phyloP scores from a whole-genome alignment of 2,113 vertebrate genomes.

The Morone chrysops region DNA sequence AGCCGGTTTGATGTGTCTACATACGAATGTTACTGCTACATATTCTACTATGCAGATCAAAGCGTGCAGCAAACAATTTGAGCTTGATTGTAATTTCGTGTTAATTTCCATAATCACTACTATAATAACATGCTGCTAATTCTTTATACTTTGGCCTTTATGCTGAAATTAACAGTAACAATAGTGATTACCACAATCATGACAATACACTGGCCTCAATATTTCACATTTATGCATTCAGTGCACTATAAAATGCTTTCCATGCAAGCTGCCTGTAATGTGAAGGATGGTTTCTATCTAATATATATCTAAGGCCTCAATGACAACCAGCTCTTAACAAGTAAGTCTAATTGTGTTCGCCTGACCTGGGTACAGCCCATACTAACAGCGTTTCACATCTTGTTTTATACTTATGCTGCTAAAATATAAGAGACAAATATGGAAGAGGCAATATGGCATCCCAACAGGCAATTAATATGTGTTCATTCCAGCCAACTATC shows the following conservation, averaged over 20 bases:
- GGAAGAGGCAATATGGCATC: background rate
- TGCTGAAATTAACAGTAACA: conserved; percentile 42
- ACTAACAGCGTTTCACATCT: background rate
- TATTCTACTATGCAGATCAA: conserved; percentile 10
- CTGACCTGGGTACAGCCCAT: background rate
- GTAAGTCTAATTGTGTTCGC: background rate
- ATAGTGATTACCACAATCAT: conserved; percentile 49
- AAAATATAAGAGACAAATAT: background rate
- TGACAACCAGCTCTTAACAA: background rate
- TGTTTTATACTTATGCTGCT: background rate
- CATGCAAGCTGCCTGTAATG: background rate
- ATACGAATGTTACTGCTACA: background rate
- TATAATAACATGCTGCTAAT: conserved; percentile 47
- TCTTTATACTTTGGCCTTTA: conserved; percentile 47
- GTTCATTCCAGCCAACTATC: background rate
- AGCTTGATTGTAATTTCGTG: conserved; percentile 44
- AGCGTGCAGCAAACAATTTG: conserved; percentile 8
- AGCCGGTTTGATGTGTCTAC: background rate
- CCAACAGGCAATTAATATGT: background rate
- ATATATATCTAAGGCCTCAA: background rate
- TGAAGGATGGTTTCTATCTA: background rate
- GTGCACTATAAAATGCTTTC: background rate
- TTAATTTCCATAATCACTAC: conserved; percentile 47
- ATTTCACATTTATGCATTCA: conserved; percentile 2
- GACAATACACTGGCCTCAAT: conserved; percentile 21